These are phyloP conservation scores for Coregonus clupeaformis DNA, from an alignment of 2,113 vertebrate species.

Conservation along the genomic window DNA sequence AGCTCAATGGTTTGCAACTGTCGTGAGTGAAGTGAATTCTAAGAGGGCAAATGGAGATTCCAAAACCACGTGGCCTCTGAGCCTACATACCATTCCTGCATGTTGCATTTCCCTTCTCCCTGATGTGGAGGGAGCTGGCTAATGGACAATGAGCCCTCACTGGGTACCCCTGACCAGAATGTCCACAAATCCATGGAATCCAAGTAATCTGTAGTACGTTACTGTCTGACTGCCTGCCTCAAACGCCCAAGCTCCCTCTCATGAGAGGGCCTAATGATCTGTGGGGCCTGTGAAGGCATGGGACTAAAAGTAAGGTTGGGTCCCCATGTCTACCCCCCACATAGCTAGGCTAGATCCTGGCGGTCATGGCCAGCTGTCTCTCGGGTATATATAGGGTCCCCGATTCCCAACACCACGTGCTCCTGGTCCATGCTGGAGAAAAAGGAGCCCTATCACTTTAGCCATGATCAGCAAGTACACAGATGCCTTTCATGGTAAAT, in stretches of 20 bases:
- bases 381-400: constrained; percentile 67
- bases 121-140: constrained; percentile 39
- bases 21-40: constrained; percentile 32
- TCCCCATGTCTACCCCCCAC: constrained; percentile 47
- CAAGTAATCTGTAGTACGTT: constrained; percentile 24
- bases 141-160: constrained; percentile 33
- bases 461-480: constrained; percentile 38
- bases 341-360: constrained; percentile 23
- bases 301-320: constrained; percentile 60
- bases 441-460: constrained; percentile 34
- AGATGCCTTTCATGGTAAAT: background rate
- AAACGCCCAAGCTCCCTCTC: no score
- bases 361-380: constrained; percentile 57
- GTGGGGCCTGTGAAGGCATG: no score
- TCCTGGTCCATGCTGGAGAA: constrained; percentile 33
- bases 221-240: constrained; percentile 20
- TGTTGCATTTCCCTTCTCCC: constrained; percentile 55
- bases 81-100: constrained; percentile 44
- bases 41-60: constrained; percentile 55
- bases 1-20: constrained; percentile 1
- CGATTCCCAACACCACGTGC: constrained; percentile 38
- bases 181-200: constrained; percentile 33
- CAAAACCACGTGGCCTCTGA: constrained; percentile 26
- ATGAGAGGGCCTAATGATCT: constrained; percentile 21
- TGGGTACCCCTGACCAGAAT: constrained; percentile 17